phyloP scores from a whole-genome alignment of 1,140 invertebrate species.

The Conus betulinus region DNA sequence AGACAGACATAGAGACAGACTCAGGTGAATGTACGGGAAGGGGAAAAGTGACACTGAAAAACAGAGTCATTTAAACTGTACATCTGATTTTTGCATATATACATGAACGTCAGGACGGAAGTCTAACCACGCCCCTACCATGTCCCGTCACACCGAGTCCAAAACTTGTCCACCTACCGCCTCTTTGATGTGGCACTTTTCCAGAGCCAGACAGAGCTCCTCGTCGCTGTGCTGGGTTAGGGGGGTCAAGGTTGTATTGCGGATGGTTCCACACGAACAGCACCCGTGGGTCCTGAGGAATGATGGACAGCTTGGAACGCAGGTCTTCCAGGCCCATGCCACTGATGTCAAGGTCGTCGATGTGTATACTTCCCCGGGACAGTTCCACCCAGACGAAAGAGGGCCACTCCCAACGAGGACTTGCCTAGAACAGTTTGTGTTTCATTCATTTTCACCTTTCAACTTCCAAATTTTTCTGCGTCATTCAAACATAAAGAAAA shows the following conservation, averaged over 20 bases:
- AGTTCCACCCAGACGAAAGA: conserved; percentile 79
- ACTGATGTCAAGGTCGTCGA: conserved; percentile 70
- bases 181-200: conserved; percentile 80
- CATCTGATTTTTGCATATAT: too few species aligned
- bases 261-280: conserved; percentile 75
- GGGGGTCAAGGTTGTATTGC: conserved; percentile 83
- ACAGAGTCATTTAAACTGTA: too few species aligned
- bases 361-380: conserved; percentile 59
- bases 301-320: conserved; percentile 72
- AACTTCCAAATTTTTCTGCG: neutral
- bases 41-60: too few species aligned
- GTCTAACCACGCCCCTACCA: too few species aligned
- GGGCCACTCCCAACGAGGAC: conserved; percentile 76
- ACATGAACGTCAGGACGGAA: too few species aligned
- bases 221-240: conserved; percentile 77
- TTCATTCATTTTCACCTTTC: neutral
- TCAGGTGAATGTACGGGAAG: too few species aligned
- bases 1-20: too few species aligned
- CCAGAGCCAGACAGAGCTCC: conserved; percentile 81
- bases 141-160: too few species aligned
- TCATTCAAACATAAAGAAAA: neutral
- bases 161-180: conserved; percentile 68
- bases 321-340: conserved; percentile 71
- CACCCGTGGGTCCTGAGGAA: conserved; percentile 79
- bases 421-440: conserved; percentile 79